A percentile compares a stretch with the other conserved stretches of the same genome.
These are phyloP conservation scores for Gymnoscopelus braueri DNA, from an alignment of 2,797 vertebrate species.

Conservation along the genomic window DNA sequence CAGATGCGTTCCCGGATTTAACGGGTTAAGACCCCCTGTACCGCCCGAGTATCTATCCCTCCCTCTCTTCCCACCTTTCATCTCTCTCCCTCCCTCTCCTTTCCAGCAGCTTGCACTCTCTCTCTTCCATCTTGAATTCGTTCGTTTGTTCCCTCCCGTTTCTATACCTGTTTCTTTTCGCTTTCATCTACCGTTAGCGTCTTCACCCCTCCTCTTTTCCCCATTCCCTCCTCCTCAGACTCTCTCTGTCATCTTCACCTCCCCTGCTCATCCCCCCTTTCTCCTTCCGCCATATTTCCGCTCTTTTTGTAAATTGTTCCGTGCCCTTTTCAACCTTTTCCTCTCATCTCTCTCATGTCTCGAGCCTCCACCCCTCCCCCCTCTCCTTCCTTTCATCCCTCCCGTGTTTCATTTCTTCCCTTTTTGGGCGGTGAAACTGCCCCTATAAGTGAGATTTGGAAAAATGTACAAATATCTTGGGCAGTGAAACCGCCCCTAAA, in stretches of 20 bases:
- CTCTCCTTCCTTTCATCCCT: conserved; percentile 16
- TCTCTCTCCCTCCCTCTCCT: conserved; percentile 12
- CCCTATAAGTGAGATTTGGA: too few relatives aligned
- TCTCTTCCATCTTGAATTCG: conserved; percentile 14
- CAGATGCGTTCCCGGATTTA: too few relatives aligned
- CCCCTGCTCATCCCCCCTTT: not conserved
- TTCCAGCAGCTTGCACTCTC: conserved; percentile 1
- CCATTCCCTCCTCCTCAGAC: not conserved
- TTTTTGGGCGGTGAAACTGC: too few relatives aligned
- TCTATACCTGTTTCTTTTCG: too few relatives aligned
- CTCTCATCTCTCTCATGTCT: conserved; percentile 18
- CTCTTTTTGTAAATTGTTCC: conserved; percentile 25
- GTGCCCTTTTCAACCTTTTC: conserved; percentile 15
- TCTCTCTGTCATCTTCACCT: not conserved
- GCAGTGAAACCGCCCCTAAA: too few relatives aligned
- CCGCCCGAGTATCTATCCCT: too few relatives aligned
- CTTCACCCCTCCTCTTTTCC: not conserved
- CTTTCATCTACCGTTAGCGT: too few relatives aligned
- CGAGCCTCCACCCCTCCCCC: conserved; percentile 22
- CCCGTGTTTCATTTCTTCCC: not conserved
- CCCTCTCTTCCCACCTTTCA: conserved; percentile 25
- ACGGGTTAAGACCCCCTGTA: too few relatives aligned
- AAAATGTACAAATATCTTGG: too few relatives aligned
- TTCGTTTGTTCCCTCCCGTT: not conserved
- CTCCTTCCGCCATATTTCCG: not conserved